Evolutionary conservation across 2,888 invertebrate species (phyloP).

Genomic region (Diarsia brunnea): DNA sequence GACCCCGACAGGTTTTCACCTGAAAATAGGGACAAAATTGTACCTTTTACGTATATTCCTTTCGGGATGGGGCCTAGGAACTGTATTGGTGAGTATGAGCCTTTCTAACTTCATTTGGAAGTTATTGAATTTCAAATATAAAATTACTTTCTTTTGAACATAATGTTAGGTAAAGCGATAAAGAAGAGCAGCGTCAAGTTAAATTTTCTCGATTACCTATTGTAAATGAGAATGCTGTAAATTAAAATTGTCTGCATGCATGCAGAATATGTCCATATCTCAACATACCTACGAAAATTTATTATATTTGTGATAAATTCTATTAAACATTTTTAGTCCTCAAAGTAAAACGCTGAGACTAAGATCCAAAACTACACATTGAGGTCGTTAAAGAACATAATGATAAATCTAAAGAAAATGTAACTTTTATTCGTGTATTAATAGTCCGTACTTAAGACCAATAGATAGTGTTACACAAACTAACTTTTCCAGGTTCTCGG

Average conservation of each 20-base stretch:
- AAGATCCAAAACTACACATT: neutral
- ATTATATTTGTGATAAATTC: neutral
- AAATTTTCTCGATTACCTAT: neutral
- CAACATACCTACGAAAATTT: neutral
- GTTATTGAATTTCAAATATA: neutral
- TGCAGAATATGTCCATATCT: neutral
- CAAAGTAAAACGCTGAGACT: neutral
- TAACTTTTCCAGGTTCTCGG: constrained; percentile 73
- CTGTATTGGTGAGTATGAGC: constrained; percentile 76
- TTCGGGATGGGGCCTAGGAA: constrained; percentile 80
- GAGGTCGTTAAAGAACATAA: neutral
- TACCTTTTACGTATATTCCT: constrained; percentile 74
- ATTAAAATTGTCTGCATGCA: neutral
- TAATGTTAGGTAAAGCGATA: neutral
- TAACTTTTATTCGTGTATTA: neutral
- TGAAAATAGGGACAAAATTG: constrained; percentile 73
- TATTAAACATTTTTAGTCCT: neutral
- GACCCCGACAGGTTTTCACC: constrained; percentile 80
- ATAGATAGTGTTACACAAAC: constrained; percentile 15
- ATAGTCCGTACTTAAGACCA: too few relatives aligned
- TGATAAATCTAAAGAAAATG: neutral
- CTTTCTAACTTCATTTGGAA: neutral
- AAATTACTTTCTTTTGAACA: neutral
- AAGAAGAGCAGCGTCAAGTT: neutral
- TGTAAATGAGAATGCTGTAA: neutral